phyloP scores from a whole-genome alignment of 1,140 invertebrate genomes.

The Ericerus pela region DNA sequence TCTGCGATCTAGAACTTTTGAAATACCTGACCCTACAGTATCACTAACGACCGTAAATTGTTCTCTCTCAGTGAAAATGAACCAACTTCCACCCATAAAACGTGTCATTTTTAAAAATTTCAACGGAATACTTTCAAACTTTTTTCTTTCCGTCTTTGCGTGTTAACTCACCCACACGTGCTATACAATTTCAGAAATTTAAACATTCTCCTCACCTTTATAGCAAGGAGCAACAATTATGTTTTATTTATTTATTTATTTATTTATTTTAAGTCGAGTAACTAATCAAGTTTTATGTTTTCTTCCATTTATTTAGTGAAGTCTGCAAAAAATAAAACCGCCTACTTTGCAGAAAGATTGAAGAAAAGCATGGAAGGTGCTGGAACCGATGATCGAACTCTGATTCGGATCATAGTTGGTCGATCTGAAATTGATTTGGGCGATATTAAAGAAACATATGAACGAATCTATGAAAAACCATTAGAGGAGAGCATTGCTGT shows the following conservation, averaged over 20 bases:
- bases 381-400: conserved; percentile 68
- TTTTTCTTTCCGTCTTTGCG: not conserved
- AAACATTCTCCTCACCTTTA: not conserved
- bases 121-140: too few species aligned
- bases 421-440: conserved; percentile 76
- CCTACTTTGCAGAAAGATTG: conserved; percentile 77
- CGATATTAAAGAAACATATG: conserved; percentile 68
- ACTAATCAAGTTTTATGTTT: too few species aligned
- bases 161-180: not conserved
- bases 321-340: conserved; percentile 64
- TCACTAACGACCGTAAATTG: too few species aligned
- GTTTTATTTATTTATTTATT: not conserved
- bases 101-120: too few species aligned
- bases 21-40: too few species aligned
- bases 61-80: too few species aligned
- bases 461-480: conserved; percentile 59
- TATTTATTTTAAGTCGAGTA: too few species aligned
- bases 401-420: conserved; percentile 73
- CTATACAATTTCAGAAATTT: not conserved
- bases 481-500: conserved; percentile 54
- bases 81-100: too few species aligned
- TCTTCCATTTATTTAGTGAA: conserved; percentile 47
- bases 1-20: too few species aligned
- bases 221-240: not conserved
- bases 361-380: conserved; percentile 75